These are phyloP conservation scores for Gymnocheta viridis DNA, from an alignment of 2,888 invertebrate genomes.

Conservation along the genomic window DNA sequence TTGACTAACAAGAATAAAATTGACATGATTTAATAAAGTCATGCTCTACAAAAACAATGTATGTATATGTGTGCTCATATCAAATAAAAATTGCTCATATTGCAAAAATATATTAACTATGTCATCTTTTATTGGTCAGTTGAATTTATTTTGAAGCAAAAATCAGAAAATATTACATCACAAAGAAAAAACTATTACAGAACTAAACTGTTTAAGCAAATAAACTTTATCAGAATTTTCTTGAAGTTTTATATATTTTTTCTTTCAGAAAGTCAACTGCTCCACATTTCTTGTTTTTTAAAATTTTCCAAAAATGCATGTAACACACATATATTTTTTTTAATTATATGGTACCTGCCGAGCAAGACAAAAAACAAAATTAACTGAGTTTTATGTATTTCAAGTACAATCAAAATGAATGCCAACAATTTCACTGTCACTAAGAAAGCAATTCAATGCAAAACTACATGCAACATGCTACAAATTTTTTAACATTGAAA, in stretches of 20 bases:
- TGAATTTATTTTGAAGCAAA: background rate
- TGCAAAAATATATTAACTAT: background rate
- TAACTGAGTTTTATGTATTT: background rate
- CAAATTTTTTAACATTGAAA: conserved; percentile 45
- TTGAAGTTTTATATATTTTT: background rate
- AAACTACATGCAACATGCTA: conserved; percentile 56
- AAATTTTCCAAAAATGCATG: background rate
- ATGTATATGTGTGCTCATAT: too few relatives aligned
- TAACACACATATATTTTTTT: background rate
- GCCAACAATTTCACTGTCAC: conserved; percentile 80
- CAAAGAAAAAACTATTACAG: background rate
- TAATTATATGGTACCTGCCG: conserved; percentile 1
- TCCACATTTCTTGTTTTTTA: background rate
- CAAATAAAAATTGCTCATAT: too few relatives aligned
- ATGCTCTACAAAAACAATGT: conserved; percentile 39
- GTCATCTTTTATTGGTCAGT: background rate
- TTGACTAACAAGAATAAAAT: background rate
- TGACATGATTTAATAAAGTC: conserved; percentile 26
- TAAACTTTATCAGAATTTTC: background rate
- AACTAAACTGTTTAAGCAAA: background rate
- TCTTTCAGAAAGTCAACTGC: background rate
- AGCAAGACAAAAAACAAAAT: conserved; percentile 24
- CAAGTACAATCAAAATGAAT: conserved; percentile 62
- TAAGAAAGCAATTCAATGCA: conserved; percentile 55
- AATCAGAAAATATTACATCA: background rate